Percentiles rank a stretch among this genome's conserved stretches.
These are phyloP conservation scores for Myrmecophaga tridactyla DNA, from an alignment of 2,113 vertebrate species.

Conservation along the genomic window DNA sequence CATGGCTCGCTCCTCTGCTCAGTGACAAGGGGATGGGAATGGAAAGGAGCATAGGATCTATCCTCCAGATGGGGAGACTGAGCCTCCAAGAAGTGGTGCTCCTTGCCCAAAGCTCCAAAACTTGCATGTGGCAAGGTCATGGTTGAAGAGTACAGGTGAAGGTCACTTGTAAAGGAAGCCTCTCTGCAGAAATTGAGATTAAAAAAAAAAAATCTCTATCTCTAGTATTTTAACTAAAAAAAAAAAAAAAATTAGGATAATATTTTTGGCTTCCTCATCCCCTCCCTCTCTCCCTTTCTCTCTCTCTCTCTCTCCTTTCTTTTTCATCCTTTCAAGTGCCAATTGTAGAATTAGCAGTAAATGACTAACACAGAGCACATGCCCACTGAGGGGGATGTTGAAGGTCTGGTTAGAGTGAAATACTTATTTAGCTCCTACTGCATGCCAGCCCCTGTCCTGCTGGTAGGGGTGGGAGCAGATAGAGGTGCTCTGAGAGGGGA, in stretches of 20 bases:
- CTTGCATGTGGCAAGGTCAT: background rate
- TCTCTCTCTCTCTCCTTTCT: background rate
- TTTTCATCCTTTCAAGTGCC: background rate
- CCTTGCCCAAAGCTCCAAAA: background rate
- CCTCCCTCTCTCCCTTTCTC: no score
- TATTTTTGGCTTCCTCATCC: no score
- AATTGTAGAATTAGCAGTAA: background rate
- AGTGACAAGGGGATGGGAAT: rapidly evolving
- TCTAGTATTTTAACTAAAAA: background rate
- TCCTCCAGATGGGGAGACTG: background rate
- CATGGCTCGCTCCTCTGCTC: background rate
- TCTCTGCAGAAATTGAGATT: background rate
- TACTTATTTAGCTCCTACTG: background rate
- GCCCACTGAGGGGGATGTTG: background rate
- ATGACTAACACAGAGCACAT: background rate
- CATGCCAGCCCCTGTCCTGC: background rate
- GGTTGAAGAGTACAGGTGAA: background rate
- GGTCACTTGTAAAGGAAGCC: background rate
- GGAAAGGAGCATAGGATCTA: background rate
- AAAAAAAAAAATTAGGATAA: background rate
- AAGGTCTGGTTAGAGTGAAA: background rate
- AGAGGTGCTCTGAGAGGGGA: background rate
- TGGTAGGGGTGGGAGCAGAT: background rate
- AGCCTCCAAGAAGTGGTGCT: background rate
- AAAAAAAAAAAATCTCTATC: background rate